Evolutionary conservation across 2,888 invertebrate genomes (phyloP).

Genomic region (Scelioninae gen. 1): DNA sequence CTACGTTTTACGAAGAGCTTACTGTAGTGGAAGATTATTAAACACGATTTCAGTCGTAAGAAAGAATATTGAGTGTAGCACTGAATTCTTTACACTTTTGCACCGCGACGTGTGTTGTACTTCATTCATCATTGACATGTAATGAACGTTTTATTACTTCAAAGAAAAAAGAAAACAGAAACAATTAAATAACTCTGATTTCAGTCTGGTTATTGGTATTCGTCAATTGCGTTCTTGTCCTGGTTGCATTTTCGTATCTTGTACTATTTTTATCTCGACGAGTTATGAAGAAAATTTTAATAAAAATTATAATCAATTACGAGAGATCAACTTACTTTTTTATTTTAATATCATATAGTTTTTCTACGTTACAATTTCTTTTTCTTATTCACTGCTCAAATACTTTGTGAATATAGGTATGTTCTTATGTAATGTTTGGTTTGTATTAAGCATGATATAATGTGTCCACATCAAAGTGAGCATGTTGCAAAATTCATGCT

Average conservation of each 20-base stretch:
- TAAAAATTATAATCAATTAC: conserved; percentile 67
- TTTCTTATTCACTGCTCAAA: neutral
- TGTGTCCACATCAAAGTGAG: conserved; percentile 22
- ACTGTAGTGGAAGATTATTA: conserved; percentile 84
- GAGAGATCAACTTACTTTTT: conserved; percentile 19
- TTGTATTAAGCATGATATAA: conserved; percentile 7
- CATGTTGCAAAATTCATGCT: conserved; percentile 20
- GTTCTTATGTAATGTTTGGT: neutral
- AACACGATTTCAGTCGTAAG: conserved; percentile 80
- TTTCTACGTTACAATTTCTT: too few species aligned
- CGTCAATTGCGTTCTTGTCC: conserved; percentile 59
- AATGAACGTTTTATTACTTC: conserved; percentile 84
- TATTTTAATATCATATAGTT: too few species aligned
- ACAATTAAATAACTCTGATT: conserved; percentile 78
- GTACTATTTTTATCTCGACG: conserved; percentile 59
- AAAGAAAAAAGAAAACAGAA: conserved; percentile 51
- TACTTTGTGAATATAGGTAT: neutral
- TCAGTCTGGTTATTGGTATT: conserved; percentile 65
- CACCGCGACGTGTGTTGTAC: conserved; percentile 84
- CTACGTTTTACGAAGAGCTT: conserved; percentile 85
- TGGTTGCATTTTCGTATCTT: conserved; percentile 65
- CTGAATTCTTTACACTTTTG: conserved; percentile 84
- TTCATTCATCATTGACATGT: conserved; percentile 82
- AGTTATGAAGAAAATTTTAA: conserved; percentile 63
- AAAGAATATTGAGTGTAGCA: conserved; percentile 83